Evolutionary conservation across 2,888 invertebrate species (phyloP), one percentile per base, ranked within the genome.

Genomic region (Spodoptera exigua): DNA sequence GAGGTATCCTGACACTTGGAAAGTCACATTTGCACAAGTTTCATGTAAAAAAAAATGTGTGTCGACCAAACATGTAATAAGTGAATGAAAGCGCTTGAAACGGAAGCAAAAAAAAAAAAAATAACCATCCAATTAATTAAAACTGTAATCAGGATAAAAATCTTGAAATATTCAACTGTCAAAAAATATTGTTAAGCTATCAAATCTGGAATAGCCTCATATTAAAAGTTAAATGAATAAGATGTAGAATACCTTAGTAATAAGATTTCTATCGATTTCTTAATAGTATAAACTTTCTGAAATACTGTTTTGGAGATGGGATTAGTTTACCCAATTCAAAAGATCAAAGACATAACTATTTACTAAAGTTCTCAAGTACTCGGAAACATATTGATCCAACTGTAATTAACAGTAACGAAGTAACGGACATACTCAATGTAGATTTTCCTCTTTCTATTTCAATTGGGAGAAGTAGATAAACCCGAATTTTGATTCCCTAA

Each of bases 291-390:
- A 27, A 27, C 27, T 9, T 5, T 27, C 7, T 27, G 27, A 27
- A 27, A 16, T 12, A 17, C 17, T 39, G 11, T 17, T 40, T 40
- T 40, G 17, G 10, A 16, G 17, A 17, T 40, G 12, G 2, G 32
- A 58, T 32, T 16, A 16, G 39, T 45, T 18, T 16, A 46, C 17
- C 5, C 14, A 10, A 48, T 40, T 53, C 13, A 46, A 35, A n/a
- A 49, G 36, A 54, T 49, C 40, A 60, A 60, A 68, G 13, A 14
- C 14, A 32, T 35, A 46, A 43, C 36, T 58, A 43, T 48, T n/a
- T 45, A 13, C 16, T 17, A 47, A 55, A 61, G 37, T 48, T 58
- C 9, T 40, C 5, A 35, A 40, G 44, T 41, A 44, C 44, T 43
- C 43, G 10, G 11, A 39, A 63, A 57, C 12, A 36, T 36, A 32